Evolutionary conservation across 2,797 vertebrate genomes (phyloP), one percentile per base, ranked within the genome.

Genomic region (Mus minutoides): DNA sequence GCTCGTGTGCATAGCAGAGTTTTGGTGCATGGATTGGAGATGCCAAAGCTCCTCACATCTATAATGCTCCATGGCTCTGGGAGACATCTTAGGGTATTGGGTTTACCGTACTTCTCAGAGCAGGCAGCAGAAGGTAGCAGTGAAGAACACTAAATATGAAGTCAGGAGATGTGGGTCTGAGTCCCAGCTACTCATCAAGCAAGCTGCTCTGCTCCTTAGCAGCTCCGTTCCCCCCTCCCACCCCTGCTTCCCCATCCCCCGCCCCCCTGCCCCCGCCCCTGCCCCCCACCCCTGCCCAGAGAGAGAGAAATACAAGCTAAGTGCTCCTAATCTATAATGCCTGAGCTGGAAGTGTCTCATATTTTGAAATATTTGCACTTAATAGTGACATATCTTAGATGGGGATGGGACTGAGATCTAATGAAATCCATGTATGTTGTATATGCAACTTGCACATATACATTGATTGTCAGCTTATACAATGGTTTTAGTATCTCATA

Each of bases 1-100:
- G 67, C 24, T 34, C 8, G 0, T 0, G 12, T 43, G 29, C 4
- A 40, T 17, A 0, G 3, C 8, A 19, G 11, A 3, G 62, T 79
- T 52, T 49, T n/a, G 3, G 58, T 8, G 1, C 24, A 2, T 49
- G 46, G 3, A 2, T 31, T 69, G 37, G 58, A 82, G 86, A 49
- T 31, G 0, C 31, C 64, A 60, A 37, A 46, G 58, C 31, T 76
- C 87, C 64, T 76, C 54, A 58, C 2, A 3, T 92, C 37, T n/a
- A 54, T 58, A 52, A 75, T 5, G 16, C 5, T 76, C 79, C 43
- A 5, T 24, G 43, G 14, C 16, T 58, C 75, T 29, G 7, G 4
- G 34, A 82, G 6, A 12, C 22, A 12, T 60, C 24, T 56, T n/a
- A 8, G 37, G n/a, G 34, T 54, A 52, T 26, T 60, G 9, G 31